phyloP scores from a whole-genome alignment of 2,113 vertebrate species.

The Alosa alosa region DNA sequence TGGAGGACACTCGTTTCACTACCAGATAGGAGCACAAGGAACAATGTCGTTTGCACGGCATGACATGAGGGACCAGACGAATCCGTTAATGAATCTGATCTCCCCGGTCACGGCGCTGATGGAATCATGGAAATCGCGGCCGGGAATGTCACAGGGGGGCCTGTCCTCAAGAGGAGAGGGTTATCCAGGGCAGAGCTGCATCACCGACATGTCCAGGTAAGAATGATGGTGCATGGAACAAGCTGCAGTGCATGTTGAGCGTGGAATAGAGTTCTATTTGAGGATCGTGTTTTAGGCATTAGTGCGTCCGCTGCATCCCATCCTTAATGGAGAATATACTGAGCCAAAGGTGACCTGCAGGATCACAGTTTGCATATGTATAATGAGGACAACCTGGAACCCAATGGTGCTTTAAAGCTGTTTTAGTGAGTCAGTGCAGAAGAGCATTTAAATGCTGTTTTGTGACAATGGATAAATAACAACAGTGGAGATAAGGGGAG shows the following conservation, averaged over 20 bases:
- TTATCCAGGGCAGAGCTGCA: constrained; percentile 90
- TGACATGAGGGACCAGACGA: constrained; percentile 87
- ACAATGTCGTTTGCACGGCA: constrained; percentile 93
- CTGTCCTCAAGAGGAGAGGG: constrained; percentile 85
- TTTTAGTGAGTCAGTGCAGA: background rate
- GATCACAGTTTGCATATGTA: background rate
- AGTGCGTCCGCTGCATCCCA: background rate
- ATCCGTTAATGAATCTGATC: constrained; percentile 94
- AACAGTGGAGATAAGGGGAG: background rate
- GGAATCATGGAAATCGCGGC: constrained; percentile 94
- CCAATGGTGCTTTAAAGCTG: background rate
- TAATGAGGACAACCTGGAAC: background rate
- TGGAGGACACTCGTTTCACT: constrained; percentile 97
- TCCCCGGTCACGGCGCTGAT: constrained; percentile 88
- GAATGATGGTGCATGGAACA: constrained; percentile 29
- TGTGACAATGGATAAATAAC: constrained; percentile 5
- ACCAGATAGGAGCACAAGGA: constrained; percentile 97
- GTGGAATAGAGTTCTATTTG: background rate
- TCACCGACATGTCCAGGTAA: constrained; percentile 86
- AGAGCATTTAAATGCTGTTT: background rate
- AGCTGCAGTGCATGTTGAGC: background rate
- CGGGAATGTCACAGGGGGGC: constrained; percentile 79
- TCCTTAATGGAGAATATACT: background rate
- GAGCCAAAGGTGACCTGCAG: background rate
- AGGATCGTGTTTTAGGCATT: background rate